Base-by-base conservation (phyloP, 2,888 invertebrate species). In the Rhamnusium bicolor region DNA sequence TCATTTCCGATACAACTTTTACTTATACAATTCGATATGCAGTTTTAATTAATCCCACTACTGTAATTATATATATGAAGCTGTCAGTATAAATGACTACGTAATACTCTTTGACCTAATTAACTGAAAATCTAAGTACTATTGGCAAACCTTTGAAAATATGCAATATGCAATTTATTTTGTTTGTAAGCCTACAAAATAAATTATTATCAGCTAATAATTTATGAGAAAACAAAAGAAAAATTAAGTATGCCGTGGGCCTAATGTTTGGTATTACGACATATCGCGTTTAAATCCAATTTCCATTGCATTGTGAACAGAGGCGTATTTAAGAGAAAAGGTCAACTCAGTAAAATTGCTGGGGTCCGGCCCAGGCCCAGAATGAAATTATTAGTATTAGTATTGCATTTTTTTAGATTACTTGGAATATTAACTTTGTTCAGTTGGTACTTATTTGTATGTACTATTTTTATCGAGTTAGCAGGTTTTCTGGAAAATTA, bases 1-100 rank as follows among this genome's bases (percentile, higher is more conserved):
- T 18, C 32, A 18, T 58, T 58, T 58, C 29, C 58, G 8, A 58
- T 29, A 32, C 58, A 18, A 58, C 58, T 58, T 58, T 58, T 58
- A 58, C 58, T 58, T 10, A 8, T 16, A 18, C 32, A 32, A 32
- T 32, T 58, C 18, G 32, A 32, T 58, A 58, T 12, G 29, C 18
- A 5, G 32, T 58, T 58, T 58, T 58, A 58, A 58, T 58, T 58
- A 32, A 29, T 29, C 16, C 32, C 12, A 8, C n/a, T n/a, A n/a
- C 32, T 58, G 32, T 58, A 58, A 58, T 58, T 58, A 58, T 10
- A 58, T 18, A 29, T 8, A 56, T 1, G 4, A 54, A 24, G 40
- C 58, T 32, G 29, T 18, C 12, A 7, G 16, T 58, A 58, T 58
- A 58, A 58, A 58, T 58, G 32, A 18, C 58, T 58, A 18, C 18